Percentiles rank a stretch among this genome's conserved stretches.
Evolutionary conservation across 2,113 vertebrate genomes (phyloP).

Genomic region (Euleptes europaea): DNA sequence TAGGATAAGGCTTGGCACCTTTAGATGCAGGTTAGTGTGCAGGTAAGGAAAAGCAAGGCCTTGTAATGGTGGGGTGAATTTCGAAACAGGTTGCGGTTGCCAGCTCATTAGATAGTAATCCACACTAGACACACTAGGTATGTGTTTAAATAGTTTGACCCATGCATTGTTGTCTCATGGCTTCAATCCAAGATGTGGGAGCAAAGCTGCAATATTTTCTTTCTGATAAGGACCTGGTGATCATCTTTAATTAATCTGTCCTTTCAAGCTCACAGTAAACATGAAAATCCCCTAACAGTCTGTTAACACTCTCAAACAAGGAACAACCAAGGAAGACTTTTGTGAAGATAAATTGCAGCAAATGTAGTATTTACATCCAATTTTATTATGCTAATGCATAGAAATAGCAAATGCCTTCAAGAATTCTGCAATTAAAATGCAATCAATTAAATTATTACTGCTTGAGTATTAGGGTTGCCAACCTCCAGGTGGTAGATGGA

Average conservation of each 20-base stretch:
- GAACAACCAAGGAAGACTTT: conserved; percentile 5
- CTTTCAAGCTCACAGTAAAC: neutral
- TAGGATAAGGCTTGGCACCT: too few species aligned
- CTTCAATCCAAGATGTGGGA: neutral
- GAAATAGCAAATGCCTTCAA: conserved; percentile 3
- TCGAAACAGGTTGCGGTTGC: too few species aligned
- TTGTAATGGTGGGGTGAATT: too few species aligned
- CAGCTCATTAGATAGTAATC: too few species aligned
- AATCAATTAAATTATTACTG: conserved; percentile 6
- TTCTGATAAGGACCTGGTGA: too few species aligned
- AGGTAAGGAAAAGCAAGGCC: too few species aligned
- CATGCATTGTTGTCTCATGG: too few species aligned
- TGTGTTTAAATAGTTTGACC: too few species aligned
- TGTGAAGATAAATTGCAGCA: neutral
- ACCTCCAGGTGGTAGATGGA: too few species aligned
- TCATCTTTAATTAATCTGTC: neutral
- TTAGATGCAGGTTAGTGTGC: too few species aligned
- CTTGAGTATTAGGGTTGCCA: too few species aligned
- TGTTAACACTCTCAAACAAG: neutral
- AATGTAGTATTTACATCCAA: neutral
- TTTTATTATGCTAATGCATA: neutral
- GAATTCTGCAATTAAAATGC: neutral
- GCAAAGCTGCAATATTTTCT: neutral
- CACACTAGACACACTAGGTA: too few species aligned
- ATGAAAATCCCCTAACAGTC: neutral